phyloP scores from a whole-genome alignment of 2,113 vertebrate species.

The Dermatemys mawii region DNA sequence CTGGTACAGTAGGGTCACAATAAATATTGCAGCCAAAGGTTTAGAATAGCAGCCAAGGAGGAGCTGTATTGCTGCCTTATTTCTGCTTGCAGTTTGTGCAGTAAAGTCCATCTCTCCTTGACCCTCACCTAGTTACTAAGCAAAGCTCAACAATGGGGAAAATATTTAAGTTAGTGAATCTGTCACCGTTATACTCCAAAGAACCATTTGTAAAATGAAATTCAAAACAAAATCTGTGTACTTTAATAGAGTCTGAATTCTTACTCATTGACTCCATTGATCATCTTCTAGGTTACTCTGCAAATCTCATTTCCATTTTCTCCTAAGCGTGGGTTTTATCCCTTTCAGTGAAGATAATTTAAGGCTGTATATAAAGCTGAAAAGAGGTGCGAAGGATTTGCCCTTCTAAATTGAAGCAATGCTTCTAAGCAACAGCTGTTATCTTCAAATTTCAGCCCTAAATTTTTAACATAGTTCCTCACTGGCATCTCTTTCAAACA shows the following conservation, averaged over 20 bases:
- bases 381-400: neutral
- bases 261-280: neutral
- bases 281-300: neutral
- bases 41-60: neutral
- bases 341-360: neutral
- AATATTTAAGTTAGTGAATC: neutral
- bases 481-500: neutral
- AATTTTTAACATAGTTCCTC: neutral
- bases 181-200: neutral
- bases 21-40: neutral
- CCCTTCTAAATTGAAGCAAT: neutral
- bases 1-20: neutral
- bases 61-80: neutral
- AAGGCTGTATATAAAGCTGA: neutral
- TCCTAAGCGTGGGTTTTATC: neutral
- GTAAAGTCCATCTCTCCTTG: neutral
- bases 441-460: neutral
- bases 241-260: neutral
- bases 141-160: neutral
- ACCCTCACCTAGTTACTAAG: neutral
- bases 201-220: neutral
- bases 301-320: neutral
- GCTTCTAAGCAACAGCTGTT: neutral
- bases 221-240: neutral
- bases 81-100: neutral